Percentiles rank a stretch among this genome's conserved stretches.
phyloP scores from a whole-genome alignment of 1,140 invertebrate species.

The Acromyrmex echinatior region DNA sequence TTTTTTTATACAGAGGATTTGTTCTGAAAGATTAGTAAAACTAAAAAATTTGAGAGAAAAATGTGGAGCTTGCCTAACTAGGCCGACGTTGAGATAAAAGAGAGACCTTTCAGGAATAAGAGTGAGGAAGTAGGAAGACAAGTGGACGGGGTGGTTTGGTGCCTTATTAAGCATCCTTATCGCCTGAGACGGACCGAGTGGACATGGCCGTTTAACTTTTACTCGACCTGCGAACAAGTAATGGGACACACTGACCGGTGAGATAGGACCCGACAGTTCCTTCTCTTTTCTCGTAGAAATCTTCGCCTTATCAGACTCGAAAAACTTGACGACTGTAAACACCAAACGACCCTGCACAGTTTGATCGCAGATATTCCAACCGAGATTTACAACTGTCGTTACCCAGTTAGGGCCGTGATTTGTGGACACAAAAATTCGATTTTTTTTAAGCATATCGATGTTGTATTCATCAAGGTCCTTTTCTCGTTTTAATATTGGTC shows the following conservation, averaged over 20 bases:
- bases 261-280: constrained; percentile 62
- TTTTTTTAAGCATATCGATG: background rate
- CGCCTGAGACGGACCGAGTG: constrained; percentile 61
- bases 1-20: background rate
- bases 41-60: constrained; percentile 43
- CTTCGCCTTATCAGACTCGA: constrained; percentile 66
- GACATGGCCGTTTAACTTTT: constrained; percentile 79
- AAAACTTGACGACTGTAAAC: constrained; percentile 76
- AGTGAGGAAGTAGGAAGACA: constrained; percentile 59
- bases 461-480: background rate
- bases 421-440: constrained; percentile 24
- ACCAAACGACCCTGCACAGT: constrained; percentile 60
- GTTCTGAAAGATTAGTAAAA: background rate
- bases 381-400: constrained; percentile 64
- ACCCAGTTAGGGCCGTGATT: constrained; percentile 1
- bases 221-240: constrained; percentile 76
- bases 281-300: constrained; percentile 47
- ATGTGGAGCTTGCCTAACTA: constrained; percentile 65
- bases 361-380: constrained; percentile 37
- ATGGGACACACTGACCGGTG: constrained; percentile 65
- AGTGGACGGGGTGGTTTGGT: constrained; percentile 63
- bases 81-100: constrained; percentile 69
- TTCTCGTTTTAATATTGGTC: background rate
- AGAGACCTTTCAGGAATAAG: constrained; percentile 15
- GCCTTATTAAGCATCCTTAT: constrained; percentile 79